Evolutionary conservation across 1,140 invertebrate genomes (phyloP), one percentile per base, ranked within the genome.

Genomic region (Lordiphosa collinella): DNA sequence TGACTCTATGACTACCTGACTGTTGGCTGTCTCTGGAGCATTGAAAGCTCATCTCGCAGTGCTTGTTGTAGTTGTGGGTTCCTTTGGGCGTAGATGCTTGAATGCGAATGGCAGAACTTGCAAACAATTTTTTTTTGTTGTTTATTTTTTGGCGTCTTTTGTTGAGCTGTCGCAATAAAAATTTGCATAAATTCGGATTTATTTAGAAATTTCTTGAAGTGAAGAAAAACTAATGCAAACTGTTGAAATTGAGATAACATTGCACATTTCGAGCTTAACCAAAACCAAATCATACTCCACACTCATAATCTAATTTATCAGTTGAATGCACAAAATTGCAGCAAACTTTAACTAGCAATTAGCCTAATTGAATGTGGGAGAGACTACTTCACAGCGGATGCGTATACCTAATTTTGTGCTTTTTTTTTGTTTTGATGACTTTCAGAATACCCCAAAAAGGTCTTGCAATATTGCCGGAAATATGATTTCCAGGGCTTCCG

Each of bases 401-500:
- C 13, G 16, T 44, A 5, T 7, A 11, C 12, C 34, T 12, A 35
- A 48, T 13, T 62, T 34, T 65, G 22, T 29, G 10, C n/a, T 18
- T 18, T 4, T 11, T 9, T 13, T 8, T 8, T 10, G 4, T 12
- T 52, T 11, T 8, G 32, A 2, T 14, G 22, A 5, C 6, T 1
- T 22, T 12, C 69, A 87, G 86, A 87, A 52, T 86, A 87, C 41
- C 86, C 85, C 4, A 87, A 87, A 53, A 87, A 87, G 59, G 59
- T 87, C 34, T 58, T 87, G 38, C 85, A 87, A 31, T 87, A 87
- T 67, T 87, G 86, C 43, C 63, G 86, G 32, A 87, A 87, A 72
- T 87, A 87, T 69, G 79, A 87, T 49, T 87, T 87, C n/a, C 85
- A 86, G 49, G 79, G 85, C 9, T 87, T 71, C 40, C 86, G 85